Base-by-base conservation (phyloP, 2,113 vertebrate genomes). In the Cyanoderma ruficeps region DNA sequence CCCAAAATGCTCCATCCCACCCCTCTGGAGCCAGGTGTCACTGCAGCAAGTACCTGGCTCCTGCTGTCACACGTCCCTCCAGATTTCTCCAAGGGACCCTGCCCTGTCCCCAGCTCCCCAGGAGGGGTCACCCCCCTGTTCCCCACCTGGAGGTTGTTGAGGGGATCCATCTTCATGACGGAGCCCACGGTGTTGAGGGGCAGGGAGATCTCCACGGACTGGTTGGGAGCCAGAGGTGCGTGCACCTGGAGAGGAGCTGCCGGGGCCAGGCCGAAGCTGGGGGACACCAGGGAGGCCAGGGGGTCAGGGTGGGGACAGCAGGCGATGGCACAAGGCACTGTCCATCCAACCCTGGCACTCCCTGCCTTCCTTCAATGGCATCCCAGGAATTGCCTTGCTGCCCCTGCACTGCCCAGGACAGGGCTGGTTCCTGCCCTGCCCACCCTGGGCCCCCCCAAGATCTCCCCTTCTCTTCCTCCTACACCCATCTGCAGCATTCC, bases 131-230 rank as follows among this genome's bases (percentile, higher is more conserved):
- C 5, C 42, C 47, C 27, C 0, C 0, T 2, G 2, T 2, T 68
- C 5, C 97, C 83, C 95, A 99, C 99, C 99, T 99, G 99, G 24
- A 99, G 98, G 87, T 99, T 99, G 97, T 98, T 99, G 68, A 99
- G 98, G 11, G 99, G 99, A 10, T 99, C 99, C 99, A 99, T 99
- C 98, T 99, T 99, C 99, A 99, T 99, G 90, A 99, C 98, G 0
- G 99, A 99, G 67, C 99, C 99, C 8, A 98, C 98, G 0, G 98
- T 99, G 97, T 98, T 99, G 64, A 99, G 98, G 0, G 99, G 99
- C 39, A 99, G 98, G 63, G 98, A 98, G 87, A 98, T 98, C 94
- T 99, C 99, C 94, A 99, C 99, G 0, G 98, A 99, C 97, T 99
- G 99, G 98, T 99, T 99, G 55, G 99, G 99, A 81, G 98, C 98